Base-by-base conservation (phyloP, 2,797 vertebrate species). In the Macropodus opercularis region DNA sequence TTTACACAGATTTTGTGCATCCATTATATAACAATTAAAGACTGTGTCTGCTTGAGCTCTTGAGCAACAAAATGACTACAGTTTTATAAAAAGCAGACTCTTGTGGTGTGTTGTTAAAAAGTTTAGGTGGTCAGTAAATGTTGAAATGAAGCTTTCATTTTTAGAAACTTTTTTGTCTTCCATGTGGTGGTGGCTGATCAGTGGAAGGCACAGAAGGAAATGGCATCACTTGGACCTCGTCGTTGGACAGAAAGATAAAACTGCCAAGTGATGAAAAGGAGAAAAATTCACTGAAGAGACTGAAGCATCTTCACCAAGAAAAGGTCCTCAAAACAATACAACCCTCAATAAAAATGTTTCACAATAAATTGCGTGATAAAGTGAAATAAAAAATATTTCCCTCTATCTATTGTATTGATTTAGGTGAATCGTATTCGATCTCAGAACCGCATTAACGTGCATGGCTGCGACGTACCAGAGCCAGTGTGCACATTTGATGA, bases 391-490 rank as follows among this genome's bases (percentile, higher is more conserved):
- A 23, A 56, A 36, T 18, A 1, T 32, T 43, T 35, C 8, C 11
- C 1, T 27, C 13, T 40, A 12, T 14, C 10, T 1, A n/a, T 8
- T 26, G 14, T 15, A n/a, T 40, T 44, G 12, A 18, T 69, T 69
- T 10, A 98, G 96, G 65, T 98, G 47, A 98, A 96, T 67, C 92
- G 82, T 22, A 87, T 95, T 60, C 90, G 96, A 18, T 90, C 93
- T 41, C 90, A 89, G 44, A 92, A 98, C 80, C 94, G 92, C 60
- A 98, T 99, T 63, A 94, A 92, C 0, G 60, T 96, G 4, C 95
- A 96, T 1, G 97, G 97, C 34, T 91, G 91, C 2, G 97, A 99
- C 61, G 77, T 97, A 46, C 97, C 97, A 0, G 95, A 98, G 64
- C 97, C 97, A 0, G 70, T 96, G 54, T 82, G 91, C 79, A 92